Percentiles rank a stretch among this genome's conserved stretches.
Conservation (phyloP, 2,797 vertebrate species). For the Tadarida brasiliensis region DNA sequence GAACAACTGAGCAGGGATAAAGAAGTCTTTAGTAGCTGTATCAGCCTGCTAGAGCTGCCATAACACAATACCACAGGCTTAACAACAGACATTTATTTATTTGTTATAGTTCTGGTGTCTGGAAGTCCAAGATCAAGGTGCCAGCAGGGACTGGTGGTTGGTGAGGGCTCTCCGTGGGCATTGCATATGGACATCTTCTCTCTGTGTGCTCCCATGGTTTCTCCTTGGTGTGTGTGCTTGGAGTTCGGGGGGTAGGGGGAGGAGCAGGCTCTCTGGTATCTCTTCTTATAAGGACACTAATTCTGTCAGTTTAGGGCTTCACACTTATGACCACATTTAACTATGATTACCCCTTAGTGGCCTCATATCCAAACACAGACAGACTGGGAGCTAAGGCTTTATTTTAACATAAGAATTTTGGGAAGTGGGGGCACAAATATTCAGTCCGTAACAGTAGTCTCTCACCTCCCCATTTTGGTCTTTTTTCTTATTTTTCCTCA, state of each 20-base stretch:
- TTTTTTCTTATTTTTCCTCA: not conserved
- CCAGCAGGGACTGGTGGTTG: not conserved
- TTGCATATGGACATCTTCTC: not conserved
- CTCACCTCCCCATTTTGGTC: accelerated
- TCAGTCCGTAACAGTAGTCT: not conserved
- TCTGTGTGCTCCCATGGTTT: not conserved
- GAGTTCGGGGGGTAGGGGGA: not conserved
- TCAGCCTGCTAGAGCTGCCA: not conserved
- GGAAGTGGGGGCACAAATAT: not conserved
- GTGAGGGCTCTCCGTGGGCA: not conserved
- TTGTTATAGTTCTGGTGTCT: not conserved
- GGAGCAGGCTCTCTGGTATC: not conserved
- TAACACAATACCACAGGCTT: not conserved
- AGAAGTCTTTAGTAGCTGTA: constrained; percentile 1
- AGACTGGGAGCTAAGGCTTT: not conserved
- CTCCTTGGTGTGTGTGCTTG: not conserved
- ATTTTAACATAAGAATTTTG: not conserved
- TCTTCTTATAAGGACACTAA: not conserved
- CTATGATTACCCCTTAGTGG: not conserved
- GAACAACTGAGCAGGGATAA: not conserved
- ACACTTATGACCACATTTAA: not conserved
- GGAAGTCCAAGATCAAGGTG: not conserved
- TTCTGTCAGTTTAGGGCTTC: not conserved
- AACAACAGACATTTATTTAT: not conserved
- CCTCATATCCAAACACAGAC: not conserved